Evolutionary conservation across 2,888 invertebrate species (phyloP), one percentile per base, ranked within the genome.

Genomic region (Volucella bombylans): DNA sequence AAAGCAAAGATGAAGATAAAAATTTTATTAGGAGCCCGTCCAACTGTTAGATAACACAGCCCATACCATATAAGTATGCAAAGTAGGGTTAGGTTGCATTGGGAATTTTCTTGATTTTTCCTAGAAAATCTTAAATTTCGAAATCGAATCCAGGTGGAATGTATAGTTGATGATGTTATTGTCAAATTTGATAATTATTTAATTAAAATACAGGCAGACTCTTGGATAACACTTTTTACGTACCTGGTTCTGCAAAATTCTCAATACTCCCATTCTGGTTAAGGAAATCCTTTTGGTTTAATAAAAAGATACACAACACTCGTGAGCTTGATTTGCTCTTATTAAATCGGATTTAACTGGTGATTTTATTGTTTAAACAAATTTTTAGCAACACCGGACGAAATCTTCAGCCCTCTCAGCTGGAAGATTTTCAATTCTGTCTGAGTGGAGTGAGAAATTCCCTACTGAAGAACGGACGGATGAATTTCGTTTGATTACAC

Each of bases 321-420:
- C 9, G 14, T 15, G 38, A 72, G 50, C 39, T 38, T 49, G 18
- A 23, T 15, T 14, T 55, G 64, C 55, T 57, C 59, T 18, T 50
- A n/a, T 49, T 69, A 15, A 50, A 15, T 45, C 54, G 64, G 50
- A 50, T 62, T 65, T 74, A 31, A 31, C 64, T 18, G 65, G 52
- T 64, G 54, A 52, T 49, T 61, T 64, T 50, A 15, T 61, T 31
- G 31, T 31, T 62, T 69, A 64, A 69, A 54, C 47, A 79, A 68
- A 49, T 61, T 31, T n/a, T 31, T 6, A 71, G 14, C 49, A 68
- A 82, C 73, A 78, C 80, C 78, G 74, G 59, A 76, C 49, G 43
- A 88, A 90, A 91, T 90, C 91, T 91, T 91, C 91, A 91, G 91
- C 91, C 91, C 89, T 91, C 91, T 91, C 89, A 91, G 90, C 91